phyloP scores from a whole-genome alignment of 2,797 vertebrate genomes.

The Liasis olivaceus region DNA sequence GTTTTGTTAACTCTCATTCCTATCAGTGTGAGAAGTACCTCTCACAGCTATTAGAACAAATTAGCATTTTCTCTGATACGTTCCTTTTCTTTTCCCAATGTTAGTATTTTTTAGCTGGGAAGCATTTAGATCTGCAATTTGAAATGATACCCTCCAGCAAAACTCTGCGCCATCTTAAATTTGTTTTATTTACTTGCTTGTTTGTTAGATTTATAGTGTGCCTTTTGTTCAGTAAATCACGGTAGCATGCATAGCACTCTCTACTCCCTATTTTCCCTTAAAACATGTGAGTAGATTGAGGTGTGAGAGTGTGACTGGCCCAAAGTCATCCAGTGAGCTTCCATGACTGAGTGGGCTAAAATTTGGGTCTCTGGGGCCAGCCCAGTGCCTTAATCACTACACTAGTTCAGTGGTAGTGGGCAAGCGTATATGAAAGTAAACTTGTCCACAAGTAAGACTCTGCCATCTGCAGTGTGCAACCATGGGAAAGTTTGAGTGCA shows the following conservation, averaged over 20 bases:
- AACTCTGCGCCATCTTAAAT: not conserved
- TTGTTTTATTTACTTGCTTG: not conserved
- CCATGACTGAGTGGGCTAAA: not conserved
- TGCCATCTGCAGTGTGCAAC: not conserved
- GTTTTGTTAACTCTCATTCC: not conserved
- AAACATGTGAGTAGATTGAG: not conserved
- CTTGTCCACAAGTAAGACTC: not conserved
- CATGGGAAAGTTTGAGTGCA: not conserved
- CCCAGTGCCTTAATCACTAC: not conserved
- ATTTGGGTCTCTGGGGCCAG: not conserved
- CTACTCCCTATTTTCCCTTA: not conserved
- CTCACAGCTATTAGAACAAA: not conserved
- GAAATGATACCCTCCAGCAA: not conserved
- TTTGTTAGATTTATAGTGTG: not conserved
- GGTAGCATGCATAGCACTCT: not conserved
- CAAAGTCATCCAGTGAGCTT: not conserved
- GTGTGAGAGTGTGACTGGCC: not conserved
- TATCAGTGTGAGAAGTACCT: not conserved
- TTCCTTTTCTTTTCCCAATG: not conserved
- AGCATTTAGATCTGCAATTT: not conserved
- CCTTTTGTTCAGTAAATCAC: not conserved
- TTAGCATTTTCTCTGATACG: not conserved
- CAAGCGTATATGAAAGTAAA: not conserved
- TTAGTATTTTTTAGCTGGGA: not conserved
- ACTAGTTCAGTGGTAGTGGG: not conserved